A percentile compares a stretch with the other conserved stretches of the same genome.
Conservation (phyloP, 92 coral and sea anemone species). For the Umimayanthus chanpuru region DNA sequence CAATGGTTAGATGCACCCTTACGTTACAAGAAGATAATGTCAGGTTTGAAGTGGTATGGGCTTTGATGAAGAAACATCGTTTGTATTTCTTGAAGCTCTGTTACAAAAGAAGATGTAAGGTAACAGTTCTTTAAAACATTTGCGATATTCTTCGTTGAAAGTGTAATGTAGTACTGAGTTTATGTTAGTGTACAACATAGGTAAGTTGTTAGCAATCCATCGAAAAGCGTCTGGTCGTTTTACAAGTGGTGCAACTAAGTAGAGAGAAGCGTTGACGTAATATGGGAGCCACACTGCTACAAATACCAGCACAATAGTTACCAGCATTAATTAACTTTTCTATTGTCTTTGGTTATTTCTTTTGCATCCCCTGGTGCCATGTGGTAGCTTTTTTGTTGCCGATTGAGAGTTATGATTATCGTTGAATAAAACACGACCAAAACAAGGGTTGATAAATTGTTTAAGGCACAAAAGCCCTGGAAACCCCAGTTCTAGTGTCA, state of each 20-base stretch:
- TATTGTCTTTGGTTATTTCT: not conserved
- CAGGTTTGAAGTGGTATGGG: not conserved
- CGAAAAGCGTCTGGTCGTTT: not conserved
- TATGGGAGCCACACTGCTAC: slow-evolving; percentile 1
- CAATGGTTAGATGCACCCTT: too few species aligned
- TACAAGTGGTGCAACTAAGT: not conserved
- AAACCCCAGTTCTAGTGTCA: not conserved
- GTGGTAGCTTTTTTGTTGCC: not conserved
- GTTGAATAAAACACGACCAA: not conserved
- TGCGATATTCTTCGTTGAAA: not conserved
- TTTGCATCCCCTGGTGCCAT: not conserved
- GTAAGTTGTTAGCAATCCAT: slow-evolving; percentile 10
- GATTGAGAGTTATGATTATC: not conserved
- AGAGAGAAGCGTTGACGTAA: not conserved
- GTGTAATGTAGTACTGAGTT: not conserved
- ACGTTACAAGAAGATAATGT: too few species aligned
- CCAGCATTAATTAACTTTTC: not conserved
- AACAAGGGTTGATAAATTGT: not conserved
- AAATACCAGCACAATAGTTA: not conserved
- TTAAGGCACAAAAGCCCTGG: not conserved
- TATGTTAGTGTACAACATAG: not conserved
- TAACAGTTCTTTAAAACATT: not conserved
- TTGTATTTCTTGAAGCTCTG: not conserved
- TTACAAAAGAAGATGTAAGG: not conserved
- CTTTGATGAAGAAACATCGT: not conserved